Evolutionary conservation across 2,113 vertebrate species (phyloP).

Genomic region (Embiotoca jacksoni): DNA sequence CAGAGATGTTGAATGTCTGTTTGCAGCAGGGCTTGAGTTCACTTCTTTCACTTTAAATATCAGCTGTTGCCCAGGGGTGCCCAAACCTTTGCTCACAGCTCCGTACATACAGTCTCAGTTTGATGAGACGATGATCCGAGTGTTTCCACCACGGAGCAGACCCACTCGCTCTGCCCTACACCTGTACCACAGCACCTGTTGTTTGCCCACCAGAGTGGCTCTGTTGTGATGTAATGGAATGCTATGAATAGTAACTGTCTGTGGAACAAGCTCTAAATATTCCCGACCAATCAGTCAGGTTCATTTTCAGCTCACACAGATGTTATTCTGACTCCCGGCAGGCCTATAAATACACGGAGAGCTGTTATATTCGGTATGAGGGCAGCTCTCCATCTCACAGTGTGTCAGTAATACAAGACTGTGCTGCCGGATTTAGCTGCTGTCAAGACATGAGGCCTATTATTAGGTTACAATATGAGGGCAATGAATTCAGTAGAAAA

Average conservation of each 20-base stretch:
- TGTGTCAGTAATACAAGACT: conserved; percentile 69
- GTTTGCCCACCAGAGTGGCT: conserved; percentile 35
- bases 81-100: too few relatives aligned
- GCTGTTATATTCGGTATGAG: conserved; percentile 71
- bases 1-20: too few relatives aligned
- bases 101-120: background rate
- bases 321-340: conserved; percentile 57
- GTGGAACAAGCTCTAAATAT: conserved; percentile 62
- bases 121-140: conserved; percentile 3
- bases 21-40: too few relatives aligned
- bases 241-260: conserved; percentile 45
- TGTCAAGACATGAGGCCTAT: conserved; percentile 65
- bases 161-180: conserved; percentile 28
- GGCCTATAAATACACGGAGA: conserved; percentile 73
- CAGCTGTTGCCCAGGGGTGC: too few relatives aligned
- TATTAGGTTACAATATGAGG: conserved; percentile 58
- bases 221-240: conserved; percentile 59
- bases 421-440: conserved; percentile 72
- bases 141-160: conserved; percentile 16
- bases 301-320: conserved; percentile 49
- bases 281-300: conserved; percentile 30
- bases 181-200: conserved; percentile 58
- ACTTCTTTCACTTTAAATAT: too few relatives aligned
- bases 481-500: conserved; percentile 59
- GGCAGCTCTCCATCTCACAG: conserved; percentile 46